Conservation (phyloP, 2,113 vertebrate genomes). For the Pygoscelis adeliae region DNA sequence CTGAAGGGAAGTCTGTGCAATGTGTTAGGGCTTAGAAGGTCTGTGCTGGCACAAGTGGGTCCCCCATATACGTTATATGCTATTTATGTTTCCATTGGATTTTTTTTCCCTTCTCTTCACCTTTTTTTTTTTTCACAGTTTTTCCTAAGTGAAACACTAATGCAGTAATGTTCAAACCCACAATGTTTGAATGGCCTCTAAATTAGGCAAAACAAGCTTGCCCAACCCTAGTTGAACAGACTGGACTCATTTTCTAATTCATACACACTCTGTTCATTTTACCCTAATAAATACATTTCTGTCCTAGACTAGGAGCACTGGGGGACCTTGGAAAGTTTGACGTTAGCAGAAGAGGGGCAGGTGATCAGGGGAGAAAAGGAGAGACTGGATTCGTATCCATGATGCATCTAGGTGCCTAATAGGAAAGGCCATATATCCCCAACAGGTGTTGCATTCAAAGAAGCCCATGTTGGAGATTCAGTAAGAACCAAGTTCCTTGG, state of each 20-base stretch:
- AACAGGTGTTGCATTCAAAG: neutral
- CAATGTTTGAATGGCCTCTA: constrained; percentile 72
- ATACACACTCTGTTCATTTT: constrained; percentile 47
- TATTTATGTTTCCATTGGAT: constrained; percentile 68
- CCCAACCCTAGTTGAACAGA: constrained; percentile 56
- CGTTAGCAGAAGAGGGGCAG: neutral
- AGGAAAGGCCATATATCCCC: neutral
- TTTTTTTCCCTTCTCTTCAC: constrained; percentile 21
- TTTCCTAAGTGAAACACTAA: constrained; percentile 67
- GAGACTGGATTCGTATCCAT: rapidly evolving
- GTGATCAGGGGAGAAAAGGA: neutral
- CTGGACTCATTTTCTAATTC: constrained; percentile 48
- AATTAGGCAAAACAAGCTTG: constrained; percentile 68
- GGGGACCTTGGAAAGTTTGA: constrained; percentile 31
- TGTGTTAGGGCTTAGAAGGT: constrained; percentile 34
- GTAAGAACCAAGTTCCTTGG: neutral
- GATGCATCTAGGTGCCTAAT: neutral
- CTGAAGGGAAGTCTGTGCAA: constrained; percentile 13
- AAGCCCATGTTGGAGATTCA: neutral
- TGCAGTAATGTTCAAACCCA: constrained; percentile 68
- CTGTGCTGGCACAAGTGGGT: constrained; percentile 41
- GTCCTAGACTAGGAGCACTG: neutral
- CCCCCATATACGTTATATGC: constrained; percentile 23
- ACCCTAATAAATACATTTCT: constrained; percentile 55
- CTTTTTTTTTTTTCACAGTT: constrained; percentile 34